Evolutionary conservation across 2,797 vertebrate species (phyloP), one percentile per base, ranked within the genome.

Genomic region (Eleutherodactylus coqui): DNA sequence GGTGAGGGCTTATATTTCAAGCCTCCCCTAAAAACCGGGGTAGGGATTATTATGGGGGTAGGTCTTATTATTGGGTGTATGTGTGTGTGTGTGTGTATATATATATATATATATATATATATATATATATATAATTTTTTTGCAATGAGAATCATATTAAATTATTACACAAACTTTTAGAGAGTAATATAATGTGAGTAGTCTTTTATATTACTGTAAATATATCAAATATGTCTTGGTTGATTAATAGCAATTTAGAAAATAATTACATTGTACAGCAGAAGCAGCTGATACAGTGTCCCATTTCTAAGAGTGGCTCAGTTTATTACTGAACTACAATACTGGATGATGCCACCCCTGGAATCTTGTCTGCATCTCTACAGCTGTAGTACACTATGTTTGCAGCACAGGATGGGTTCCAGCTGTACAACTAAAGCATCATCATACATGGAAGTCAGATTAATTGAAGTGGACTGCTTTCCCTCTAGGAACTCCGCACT

Each of bases 371-470:
- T 70, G 43, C n/a, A 13, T 69, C 43, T 77, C 27, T 24, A 14
- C 41, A 77, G 19, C 21, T 55, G 16, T 70, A 6, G 79, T 69
- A 77, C 79, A 84, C 67, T 79, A 84, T 67, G 64, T 64, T 64
- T 75, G 24, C 55, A 53, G 82, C 76, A 75, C 27, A 87, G 51
- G 21, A 64, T 67, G 82, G 29, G 53, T 45, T 75, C 67, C 82
- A 75, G 82, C 82, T 87, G 64, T 78, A 87, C 51, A 87, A 79
- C 51, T 43, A 87, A 79, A 87, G 75, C 53, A 79, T 32, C 64
- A 43, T 84, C 84, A 84, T 84, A 78, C 67, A 80, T 84, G 76
- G 82, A 80, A 87, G 75, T 87, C 76, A 87, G 64, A 87, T 87
- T 80, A 81, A 87, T 80, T 84, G 77, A 79, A 87, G 77, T 81